Conservation (phyloP, 2,797 vertebrate genomes). For the Sebastes matsubarae region DNA sequence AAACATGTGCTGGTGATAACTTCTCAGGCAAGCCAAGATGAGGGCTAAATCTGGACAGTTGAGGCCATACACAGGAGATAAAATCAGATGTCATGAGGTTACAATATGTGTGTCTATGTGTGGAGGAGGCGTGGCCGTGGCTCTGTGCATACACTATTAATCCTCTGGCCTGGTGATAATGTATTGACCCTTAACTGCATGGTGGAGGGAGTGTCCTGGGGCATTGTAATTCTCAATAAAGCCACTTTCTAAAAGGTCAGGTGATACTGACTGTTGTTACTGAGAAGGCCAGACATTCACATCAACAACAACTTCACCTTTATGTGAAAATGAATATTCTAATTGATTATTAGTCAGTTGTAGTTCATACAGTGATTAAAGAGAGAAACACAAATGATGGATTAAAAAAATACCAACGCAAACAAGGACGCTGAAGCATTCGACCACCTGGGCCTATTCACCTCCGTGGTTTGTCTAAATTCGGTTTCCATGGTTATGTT, state of each 20-base stretch:
- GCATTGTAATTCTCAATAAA: slow-evolving; percentile 64
- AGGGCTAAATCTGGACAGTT: slow-evolving; percentile 8
- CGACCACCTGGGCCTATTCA: slow-evolving; percentile 57
- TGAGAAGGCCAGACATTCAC: slow-evolving; percentile 22
- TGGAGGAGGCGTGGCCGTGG: slow-evolving; percentile 39
- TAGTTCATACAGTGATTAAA: slow-evolving; percentile 16
- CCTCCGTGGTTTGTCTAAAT: slow-evolving; percentile 42
- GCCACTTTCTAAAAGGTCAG: slow-evolving; percentile 65
- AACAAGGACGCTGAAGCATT: slow-evolving; percentile 16
- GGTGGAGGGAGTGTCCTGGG: slow-evolving; percentile 52
- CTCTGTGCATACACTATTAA: slow-evolving; percentile 68
- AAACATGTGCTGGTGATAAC: slow-evolving; percentile 16
- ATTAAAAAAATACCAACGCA: slow-evolving; percentile 17
- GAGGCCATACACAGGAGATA: slow-evolving; percentile 6
- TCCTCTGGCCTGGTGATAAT: slow-evolving; percentile 59
- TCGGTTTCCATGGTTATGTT: slow-evolving; percentile 67
- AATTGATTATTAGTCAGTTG: slow-evolving; percentile 33
- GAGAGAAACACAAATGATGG: slow-evolving; percentile 10
- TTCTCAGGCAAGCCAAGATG: slow-evolving; percentile 3
- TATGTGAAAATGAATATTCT: slow-evolving; percentile 18
- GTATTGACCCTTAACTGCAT: slow-evolving; percentile 59
- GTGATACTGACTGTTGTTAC: slow-evolving; percentile 32
- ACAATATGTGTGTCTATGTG: slow-evolving; percentile 19
- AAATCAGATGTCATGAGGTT: slow-evolving; percentile 29
- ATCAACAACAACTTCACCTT: slow-evolving; percentile 6